A percentile compares a stretch with the other conserved stretches of the same genome.
Conservation (phyloP, 2,888 invertebrate species). For the Tuberolachnus salignus region DNA sequence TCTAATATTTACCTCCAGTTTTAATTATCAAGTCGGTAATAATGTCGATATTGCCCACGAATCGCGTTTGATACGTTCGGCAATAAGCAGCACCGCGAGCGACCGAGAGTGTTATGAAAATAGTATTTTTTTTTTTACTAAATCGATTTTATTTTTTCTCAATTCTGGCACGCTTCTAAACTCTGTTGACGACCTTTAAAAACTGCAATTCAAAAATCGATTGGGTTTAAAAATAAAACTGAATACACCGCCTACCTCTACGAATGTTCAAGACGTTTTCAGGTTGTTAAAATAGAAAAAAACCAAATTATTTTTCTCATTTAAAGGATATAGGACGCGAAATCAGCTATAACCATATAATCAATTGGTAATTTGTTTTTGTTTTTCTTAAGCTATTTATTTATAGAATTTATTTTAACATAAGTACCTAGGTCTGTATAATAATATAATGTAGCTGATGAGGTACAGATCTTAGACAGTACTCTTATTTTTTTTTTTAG, state of each 20-base stretch:
- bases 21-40: no score
- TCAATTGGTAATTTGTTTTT: no score
- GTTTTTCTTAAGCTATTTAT: not conserved
- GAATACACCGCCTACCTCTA: not conserved
- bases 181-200: slow-evolving; percentile 1
- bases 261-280: not conserved
- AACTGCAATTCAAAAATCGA: not conserved
- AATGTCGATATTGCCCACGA: not conserved
- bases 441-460: no score
- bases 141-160: not conserved
- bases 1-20: not conserved
- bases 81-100: no score
- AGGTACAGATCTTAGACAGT: no score
- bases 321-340: not conserved
- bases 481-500: no score
- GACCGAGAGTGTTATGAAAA: not conserved
- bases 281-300: not conserved
- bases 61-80: not conserved
- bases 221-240: slow-evolving; percentile 21
- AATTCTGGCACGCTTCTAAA: slow-evolving; percentile 5
- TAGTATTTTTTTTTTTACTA: not conserved
- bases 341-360: not conserved
- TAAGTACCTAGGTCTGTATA: no score
- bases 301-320: not conserved
- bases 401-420: not conserved